Conservation (phyloP, 1,140 invertebrate genomes). For the Macrostomum lignano region DNA sequence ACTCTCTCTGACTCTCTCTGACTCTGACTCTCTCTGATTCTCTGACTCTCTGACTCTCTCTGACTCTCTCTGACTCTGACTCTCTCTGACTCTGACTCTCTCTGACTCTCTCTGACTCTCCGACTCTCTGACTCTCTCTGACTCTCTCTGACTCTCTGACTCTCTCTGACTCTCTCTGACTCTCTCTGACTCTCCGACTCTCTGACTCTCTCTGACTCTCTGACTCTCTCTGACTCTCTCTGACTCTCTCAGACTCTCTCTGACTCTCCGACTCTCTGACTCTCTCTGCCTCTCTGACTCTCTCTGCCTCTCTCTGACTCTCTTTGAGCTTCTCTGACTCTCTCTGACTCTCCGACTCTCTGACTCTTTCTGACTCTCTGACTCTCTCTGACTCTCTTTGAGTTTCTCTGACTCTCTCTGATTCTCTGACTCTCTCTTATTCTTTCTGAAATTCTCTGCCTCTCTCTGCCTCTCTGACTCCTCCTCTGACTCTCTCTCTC, state of each 20-base stretch:
- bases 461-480: not conserved
- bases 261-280: too few relatives aligned
- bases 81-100: not conserved
- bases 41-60: too few relatives aligned
- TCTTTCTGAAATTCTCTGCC: not conserved
- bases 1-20: not conserved
- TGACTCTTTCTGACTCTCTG: too few relatives aligned
- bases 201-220: too few relatives aligned
- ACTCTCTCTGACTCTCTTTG: too few relatives aligned
- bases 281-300: not conserved
- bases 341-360: too few relatives aligned
- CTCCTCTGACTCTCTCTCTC: not conserved
- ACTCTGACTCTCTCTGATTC: too few relatives aligned
- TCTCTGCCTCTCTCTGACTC: not conserved
- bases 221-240: not conserved
- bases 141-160: not conserved
- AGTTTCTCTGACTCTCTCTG: not conserved
- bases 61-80: not conserved
- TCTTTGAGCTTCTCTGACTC: not conserved
- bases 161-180: too few relatives aligned
- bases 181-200: too few relatives aligned
- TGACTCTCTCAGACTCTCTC: not conserved
- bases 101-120: not conserved
- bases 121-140: not conserved
- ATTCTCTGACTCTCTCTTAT: not conserved